A percentile compares a stretch with the other conserved stretches of the same genome.
These are phyloP conservation scores for Botia kubotai DNA, from an alignment of 2,797 vertebrate genomes.

Conservation along the genomic window DNA sequence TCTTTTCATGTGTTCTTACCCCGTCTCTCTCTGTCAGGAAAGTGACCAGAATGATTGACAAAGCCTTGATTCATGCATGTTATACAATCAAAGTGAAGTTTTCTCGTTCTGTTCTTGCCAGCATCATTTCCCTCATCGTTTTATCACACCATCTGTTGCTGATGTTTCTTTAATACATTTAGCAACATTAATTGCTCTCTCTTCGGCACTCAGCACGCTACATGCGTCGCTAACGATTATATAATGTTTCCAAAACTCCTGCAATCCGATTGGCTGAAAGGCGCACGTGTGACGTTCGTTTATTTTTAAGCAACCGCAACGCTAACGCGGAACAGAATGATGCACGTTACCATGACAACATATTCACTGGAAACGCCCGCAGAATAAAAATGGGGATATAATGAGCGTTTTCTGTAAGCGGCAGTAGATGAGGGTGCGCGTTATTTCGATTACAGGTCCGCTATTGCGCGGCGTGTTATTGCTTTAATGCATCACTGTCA, in stretches of 20 bases:
- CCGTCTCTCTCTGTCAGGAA: neutral
- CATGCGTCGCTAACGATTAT: neutral
- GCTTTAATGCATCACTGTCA: constrained; percentile 35
- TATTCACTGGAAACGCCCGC: neutral
- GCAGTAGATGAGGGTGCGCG: neutral
- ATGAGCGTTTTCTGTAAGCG: neutral
- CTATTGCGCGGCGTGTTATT: neutral
- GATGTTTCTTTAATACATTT: constrained; percentile 7
- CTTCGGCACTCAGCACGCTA: neutral
- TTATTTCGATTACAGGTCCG: constrained; percentile 13
- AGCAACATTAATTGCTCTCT: neutral
- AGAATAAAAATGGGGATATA: neutral
- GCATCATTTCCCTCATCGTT: neutral
- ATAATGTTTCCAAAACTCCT: neutral
- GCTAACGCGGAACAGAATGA: neutral
- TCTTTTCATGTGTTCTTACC: neutral
- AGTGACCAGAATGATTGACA: neutral
- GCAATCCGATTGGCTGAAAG: neutral
- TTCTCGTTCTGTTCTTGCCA: constrained; percentile 4
- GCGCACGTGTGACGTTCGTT: neutral
- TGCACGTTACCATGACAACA: neutral
- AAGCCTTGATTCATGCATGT: neutral
- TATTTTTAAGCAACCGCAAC: neutral
- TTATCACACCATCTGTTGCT: constrained; percentile 24
- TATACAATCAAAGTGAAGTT: neutral